Conservation (phyloP, 2,797 vertebrate genomes). For the Centropyge bicolor region DNA sequence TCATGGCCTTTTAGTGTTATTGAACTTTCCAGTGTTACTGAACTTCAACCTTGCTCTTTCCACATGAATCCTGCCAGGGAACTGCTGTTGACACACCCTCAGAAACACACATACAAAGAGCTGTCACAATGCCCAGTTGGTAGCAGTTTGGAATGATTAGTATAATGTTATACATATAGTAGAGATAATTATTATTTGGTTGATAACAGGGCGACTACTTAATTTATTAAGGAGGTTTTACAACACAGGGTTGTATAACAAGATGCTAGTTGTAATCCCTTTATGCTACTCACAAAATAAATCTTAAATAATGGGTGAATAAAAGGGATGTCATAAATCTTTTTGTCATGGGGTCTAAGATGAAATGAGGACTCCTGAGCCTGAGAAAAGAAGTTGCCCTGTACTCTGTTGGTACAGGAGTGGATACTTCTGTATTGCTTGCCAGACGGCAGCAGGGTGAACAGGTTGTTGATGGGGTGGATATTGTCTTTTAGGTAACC, state of each 20-base stretch:
- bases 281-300: background rate
- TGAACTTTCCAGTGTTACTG: conserved; percentile 21
- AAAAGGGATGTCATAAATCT: too few species aligned
- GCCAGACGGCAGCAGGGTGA: too few species aligned
- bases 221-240: too few species aligned
- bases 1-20: conserved; percentile 21
- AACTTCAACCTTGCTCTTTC: conserved; percentile 52
- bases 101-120: conserved; percentile 6
- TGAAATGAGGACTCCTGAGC: too few species aligned
- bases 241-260: background rate
- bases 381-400: too few species aligned
- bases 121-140: background rate
- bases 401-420: too few species aligned
- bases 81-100: conserved; percentile 37
- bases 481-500: too few species aligned
- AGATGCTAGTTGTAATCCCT: background rate
- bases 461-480: too few species aligned
- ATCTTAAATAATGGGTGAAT: background rate
- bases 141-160: background rate
- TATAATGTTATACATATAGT: background rate
- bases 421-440: too few species aligned
- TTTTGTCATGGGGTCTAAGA: too few species aligned
- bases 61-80: conserved; percentile 12
- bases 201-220: too few species aligned
- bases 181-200: background rate